Base-by-base conservation (phyloP, 2,888 invertebrate species). In the Clunio marinus region DNA sequence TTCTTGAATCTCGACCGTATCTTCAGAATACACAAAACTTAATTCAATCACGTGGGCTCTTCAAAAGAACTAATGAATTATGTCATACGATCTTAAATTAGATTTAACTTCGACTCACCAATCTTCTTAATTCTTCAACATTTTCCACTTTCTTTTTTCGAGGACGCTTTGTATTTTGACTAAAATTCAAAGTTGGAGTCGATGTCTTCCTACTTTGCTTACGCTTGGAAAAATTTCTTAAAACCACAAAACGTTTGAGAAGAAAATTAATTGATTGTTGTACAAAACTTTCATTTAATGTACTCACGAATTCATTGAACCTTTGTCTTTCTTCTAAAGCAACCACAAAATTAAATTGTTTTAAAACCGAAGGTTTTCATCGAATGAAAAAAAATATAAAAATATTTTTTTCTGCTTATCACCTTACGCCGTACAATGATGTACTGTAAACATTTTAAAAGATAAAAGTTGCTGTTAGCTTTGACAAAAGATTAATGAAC, bases 251-350 rank as follows among this genome's bases (percentile, higher is more conserved):
- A n/a, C n/a, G n/a, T n/a, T n/a, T n/a, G n/a, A n/a, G n/a, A n/a
- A n/a, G n/a, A n/a, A 22, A n/a, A n/a, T 51, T 22, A 17, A 51
- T 51, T 51, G n/a, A n/a, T n/a, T n/a, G n/a, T n/a, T n/a, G n/a
- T n/a, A n/a, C n/a, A n/a, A 51, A 51, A 32, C 8, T 51, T 22
- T 51, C 17, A 22, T 22, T 51, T 51, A 17, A n/a, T 10, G 22
- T 37, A 46, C 66, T 66, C 66, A 66, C 66, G 66, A 22, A 24
- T 66, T 66, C 66, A 66, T 55, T 22, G 20, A 3, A 57, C 32
- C 3, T 10, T 59, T 25, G 27, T 59, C 15, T 35, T 32, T 35
- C 45, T 22, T 17, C 45, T 8, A 41, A 45, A 37, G 27, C 7
- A 17, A 25, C 63, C 63, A 25, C 24, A 63, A 63, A 25, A 63